A percentile compares a stretch with the other conserved stretches of the same genome.
Conservation (phyloP, 1,140 invertebrate species). For the Lanistes nyassanus region DNA sequence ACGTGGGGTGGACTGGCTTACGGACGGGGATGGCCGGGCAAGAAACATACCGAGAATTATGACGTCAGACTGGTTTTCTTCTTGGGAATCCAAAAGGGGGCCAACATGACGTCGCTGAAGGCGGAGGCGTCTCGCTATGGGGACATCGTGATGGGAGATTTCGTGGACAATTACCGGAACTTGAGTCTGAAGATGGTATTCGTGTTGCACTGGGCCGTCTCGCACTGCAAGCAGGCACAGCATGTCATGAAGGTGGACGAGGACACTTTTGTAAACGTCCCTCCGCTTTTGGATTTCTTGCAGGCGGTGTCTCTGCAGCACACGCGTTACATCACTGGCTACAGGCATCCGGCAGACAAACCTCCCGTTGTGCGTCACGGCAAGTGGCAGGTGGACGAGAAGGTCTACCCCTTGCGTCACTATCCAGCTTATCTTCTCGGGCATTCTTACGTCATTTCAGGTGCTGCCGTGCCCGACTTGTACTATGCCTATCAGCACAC, state of each 20-base stretch:
- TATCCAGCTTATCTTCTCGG: constrained; percentile 52
- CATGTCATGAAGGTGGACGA: constrained; percentile 22
- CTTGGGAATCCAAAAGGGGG: constrained; percentile 4
- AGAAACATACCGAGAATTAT: constrained; percentile 8
- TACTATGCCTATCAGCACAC: constrained; percentile 44
- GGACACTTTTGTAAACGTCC: constrained; percentile 18
- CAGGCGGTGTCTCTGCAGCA: neutral
- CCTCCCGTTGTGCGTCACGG: constrained; percentile 30
- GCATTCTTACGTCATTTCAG: constrained; percentile 53
- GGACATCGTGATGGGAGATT: constrained; percentile 54
- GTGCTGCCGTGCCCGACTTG: constrained; percentile 35
- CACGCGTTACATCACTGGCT: neutral
- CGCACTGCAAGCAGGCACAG: neutral
- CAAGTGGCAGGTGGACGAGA: constrained; percentile 42
- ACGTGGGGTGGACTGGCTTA: constrained; percentile 50
- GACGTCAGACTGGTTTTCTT: constrained; percentile 28
- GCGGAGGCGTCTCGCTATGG: constrained; percentile 35
- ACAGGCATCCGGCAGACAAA: neutral
- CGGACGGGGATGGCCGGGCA: constrained; percentile 6
- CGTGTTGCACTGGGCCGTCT: neutral
- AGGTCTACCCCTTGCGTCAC: constrained; percentile 39
- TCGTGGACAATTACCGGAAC: constrained; percentile 47
- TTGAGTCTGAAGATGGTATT: constrained; percentile 13
- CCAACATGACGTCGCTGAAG: neutral
- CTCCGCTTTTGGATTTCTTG: neutral